Percentiles rank a stretch among this genome's conserved stretches.
phyloP scores from a whole-genome alignment of 2,888 invertebrate genomes.

The Sepioteuthis lessoniana region DNA sequence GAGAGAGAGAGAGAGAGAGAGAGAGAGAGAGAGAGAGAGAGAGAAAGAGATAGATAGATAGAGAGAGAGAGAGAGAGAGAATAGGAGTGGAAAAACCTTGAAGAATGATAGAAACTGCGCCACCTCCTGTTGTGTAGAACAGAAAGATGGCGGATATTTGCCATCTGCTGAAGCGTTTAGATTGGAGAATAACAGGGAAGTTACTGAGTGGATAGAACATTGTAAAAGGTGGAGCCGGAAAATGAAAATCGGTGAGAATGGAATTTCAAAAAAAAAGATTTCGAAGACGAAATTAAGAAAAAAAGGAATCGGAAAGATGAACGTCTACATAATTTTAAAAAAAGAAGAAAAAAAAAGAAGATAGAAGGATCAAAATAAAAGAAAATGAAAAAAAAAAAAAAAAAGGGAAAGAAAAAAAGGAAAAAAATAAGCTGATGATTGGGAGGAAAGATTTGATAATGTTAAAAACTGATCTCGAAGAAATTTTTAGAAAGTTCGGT shows the following conservation, averaged over 20 bases:
- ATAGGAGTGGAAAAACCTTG: no score
- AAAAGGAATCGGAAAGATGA: no score
- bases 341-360: no score
- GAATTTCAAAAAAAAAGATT: not conserved
- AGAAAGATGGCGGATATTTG: not conserved
- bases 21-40: not conserved
- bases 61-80: not conserved
- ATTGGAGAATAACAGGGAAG: not conserved
- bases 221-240: not conserved
- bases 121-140: slow-evolving; percentile 23
- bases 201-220: not conserved
- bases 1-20: not conserved
- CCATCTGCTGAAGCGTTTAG: not conserved
- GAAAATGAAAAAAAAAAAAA: not conserved
- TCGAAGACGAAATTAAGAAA: no score
- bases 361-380: no score
- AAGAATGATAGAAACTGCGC: not conserved
- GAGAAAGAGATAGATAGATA: no score
- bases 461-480: no score
- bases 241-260: not conserved
- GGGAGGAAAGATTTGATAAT: no score
- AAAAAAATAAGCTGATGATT: not conserved
- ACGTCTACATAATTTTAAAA: not conserved
- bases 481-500: no score
- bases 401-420: not conserved